phyloP scores from a whole-genome alignment of 92 coral and sea anemone genomes.

The Bergia puertoricense region DNA sequence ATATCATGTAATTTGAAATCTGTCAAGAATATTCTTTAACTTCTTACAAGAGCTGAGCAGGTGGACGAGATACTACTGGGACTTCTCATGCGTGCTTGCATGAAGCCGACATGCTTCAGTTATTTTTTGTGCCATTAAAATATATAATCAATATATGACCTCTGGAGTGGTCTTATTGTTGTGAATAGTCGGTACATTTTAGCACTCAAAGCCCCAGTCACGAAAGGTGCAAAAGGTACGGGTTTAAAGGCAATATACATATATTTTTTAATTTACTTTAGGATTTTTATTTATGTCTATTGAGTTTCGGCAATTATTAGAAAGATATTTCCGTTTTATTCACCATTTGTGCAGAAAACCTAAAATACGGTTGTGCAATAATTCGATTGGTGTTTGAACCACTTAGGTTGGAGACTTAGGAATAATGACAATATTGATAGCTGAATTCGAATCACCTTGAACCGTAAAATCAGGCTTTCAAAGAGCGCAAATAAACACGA shows the following conservation, averaged over 20 bases:
- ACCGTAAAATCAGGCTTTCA: background rate
- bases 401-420: background rate
- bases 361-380: background rate
- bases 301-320: no score
- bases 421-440: background rate
- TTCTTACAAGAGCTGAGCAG: background rate
- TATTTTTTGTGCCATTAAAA: background rate
- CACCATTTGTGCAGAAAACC: background rate
- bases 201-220: conserved; percentile 15
- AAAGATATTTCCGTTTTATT: background rate
- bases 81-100: background rate
- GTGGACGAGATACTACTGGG: background rate
- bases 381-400: background rate
- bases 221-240: background rate
- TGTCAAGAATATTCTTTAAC: background rate
- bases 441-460: background rate
- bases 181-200: background rate
- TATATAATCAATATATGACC: background rate
- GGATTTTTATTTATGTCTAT: background rate
- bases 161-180: conserved; percentile 30
- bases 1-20: background rate
- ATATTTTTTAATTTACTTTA: no score
- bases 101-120: background rate
- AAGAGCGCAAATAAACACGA: background rate
- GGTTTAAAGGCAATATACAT: background rate